Conservation (phyloP, 2,888 invertebrate genomes). For the Clepsis dumicolana region DNA sequence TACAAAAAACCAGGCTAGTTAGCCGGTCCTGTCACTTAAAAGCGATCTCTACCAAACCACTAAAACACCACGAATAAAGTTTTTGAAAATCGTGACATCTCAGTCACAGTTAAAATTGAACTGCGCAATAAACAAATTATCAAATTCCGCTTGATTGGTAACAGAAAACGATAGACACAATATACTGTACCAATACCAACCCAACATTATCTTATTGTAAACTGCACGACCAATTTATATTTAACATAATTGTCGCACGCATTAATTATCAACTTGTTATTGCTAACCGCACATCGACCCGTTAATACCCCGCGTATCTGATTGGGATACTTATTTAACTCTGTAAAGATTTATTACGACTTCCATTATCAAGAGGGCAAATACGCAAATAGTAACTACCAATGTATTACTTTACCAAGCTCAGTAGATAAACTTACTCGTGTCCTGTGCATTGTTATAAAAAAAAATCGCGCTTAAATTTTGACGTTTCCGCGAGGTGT, state of each 20-base stretch:
- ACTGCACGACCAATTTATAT: constrained; percentile 16
- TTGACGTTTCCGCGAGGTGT: constrained; percentile 19
- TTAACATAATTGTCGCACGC: constrained; percentile 25
- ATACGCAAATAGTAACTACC: constrained; percentile 64
- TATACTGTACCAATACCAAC: background rate
- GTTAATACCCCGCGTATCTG: constrained; percentile 36
- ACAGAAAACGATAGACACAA: constrained; percentile 2
- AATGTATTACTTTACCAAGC: constrained; percentile 56
- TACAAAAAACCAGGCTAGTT: no score
- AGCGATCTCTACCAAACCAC: no score
- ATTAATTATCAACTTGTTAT: constrained; percentile 36
- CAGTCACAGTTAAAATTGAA: background rate
- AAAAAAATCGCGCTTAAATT: constrained; percentile 31
- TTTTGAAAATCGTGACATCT: background rate
- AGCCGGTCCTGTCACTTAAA: no score
- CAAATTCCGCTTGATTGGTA: background rate
- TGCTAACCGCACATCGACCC: constrained; percentile 40
- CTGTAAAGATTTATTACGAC: constrained; percentile 39
- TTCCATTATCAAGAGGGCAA: constrained; percentile 67
- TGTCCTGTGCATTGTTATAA: constrained; percentile 47
- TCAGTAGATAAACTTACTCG: constrained; percentile 58
- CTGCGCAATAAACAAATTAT: background rate
- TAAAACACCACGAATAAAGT: no score
- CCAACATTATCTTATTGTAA: constrained; percentile 24
- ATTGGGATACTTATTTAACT: constrained; percentile 40